Conservation (phyloP, 2,888 invertebrate genomes). For the Euzophera pinguis region DNA sequence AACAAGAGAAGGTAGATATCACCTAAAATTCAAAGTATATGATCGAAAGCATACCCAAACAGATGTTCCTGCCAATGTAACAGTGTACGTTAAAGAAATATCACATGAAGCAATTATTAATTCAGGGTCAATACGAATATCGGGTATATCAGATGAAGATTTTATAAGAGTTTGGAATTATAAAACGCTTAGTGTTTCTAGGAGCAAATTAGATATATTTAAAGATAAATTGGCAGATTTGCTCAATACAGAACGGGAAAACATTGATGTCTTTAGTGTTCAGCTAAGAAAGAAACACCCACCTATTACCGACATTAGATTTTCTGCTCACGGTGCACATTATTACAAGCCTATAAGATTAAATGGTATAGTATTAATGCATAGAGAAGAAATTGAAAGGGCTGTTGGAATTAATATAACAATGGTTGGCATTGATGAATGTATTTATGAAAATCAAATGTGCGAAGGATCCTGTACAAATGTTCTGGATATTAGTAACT, state of each 20-base stretch:
- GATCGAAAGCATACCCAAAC: conserved; percentile 97
- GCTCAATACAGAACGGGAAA: conserved; percentile 90
- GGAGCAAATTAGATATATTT: conserved; percentile 94
- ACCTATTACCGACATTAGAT: conserved; percentile 94
- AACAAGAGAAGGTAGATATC: conserved; percentile 92
- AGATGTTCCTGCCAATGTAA: conserved; percentile 97
- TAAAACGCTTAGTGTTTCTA: conserved; percentile 89
- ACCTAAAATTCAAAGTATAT: conserved; percentile 91
- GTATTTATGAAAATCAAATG: conserved; percentile 95
- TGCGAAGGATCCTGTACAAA: conserved; percentile 98
- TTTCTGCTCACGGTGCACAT: conserved; percentile 96
- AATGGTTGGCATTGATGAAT: conserved; percentile 99
- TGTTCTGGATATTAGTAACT: conserved; percentile 90
- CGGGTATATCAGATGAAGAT: conserved; percentile 97
- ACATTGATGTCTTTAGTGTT: conserved; percentile 98
- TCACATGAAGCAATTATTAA: conserved; percentile 97
- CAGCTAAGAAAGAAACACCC: conserved; percentile 92
- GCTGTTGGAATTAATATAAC: conserved; percentile 97
- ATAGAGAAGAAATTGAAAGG: conserved; percentile 95
- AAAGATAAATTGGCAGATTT: conserved; percentile 92
- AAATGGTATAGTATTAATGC: conserved; percentile 96
- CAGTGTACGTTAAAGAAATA: conserved; percentile 95
- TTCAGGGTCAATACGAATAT: conserved; percentile 95
- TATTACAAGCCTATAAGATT: conserved; percentile 96
- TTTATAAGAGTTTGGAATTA: conserved; percentile 97